Percentiles rank a stretch among this genome's conserved stretches.
Evolutionary conservation across 2,113 vertebrate species (phyloP).

Genomic region (Buteo buteo): DNA sequence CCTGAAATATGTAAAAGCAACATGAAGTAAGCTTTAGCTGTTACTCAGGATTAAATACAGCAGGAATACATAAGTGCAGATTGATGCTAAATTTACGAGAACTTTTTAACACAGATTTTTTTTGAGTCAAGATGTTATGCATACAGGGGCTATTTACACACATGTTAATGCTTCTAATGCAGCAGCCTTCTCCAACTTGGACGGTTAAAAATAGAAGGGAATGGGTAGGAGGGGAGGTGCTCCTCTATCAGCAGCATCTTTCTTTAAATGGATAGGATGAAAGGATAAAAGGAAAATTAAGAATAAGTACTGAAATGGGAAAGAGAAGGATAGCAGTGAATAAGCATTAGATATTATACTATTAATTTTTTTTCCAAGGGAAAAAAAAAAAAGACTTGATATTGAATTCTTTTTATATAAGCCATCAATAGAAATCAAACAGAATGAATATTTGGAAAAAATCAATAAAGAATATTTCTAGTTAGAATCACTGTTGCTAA

Average conservation of each 20-base stretch:
- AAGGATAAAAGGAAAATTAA: not conserved
- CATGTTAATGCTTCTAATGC: not conserved
- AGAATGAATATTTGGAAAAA: not conserved
- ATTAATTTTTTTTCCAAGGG: not conserved
- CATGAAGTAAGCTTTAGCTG: not conserved
- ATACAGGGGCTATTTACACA: not conserved
- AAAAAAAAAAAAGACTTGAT: not conserved
- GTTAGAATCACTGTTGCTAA: not conserved
- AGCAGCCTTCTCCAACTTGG: not conserved
- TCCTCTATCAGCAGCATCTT: not conserved
- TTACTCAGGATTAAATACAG: constrained; percentile 1
- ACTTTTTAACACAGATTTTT: not conserved
- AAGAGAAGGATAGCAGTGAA: not conserved
- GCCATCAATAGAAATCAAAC: not conserved
- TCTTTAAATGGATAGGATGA: not conserved
- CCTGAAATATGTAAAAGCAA: not conserved
- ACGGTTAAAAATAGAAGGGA: not conserved
- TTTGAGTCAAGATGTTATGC: not conserved
- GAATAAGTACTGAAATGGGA: not conserved
- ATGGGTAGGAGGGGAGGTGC: not conserved
- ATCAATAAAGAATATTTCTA: not conserved
- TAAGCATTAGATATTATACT: not conserved
- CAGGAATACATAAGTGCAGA: not conserved
- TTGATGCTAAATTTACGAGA: not conserved
- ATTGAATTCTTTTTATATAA: not conserved